Percentiles rank a stretch among this genome's conserved stretches.
Conservation (phyloP, 2,113 vertebrate genomes). For the Odontophorus gujanensis region DNA sequence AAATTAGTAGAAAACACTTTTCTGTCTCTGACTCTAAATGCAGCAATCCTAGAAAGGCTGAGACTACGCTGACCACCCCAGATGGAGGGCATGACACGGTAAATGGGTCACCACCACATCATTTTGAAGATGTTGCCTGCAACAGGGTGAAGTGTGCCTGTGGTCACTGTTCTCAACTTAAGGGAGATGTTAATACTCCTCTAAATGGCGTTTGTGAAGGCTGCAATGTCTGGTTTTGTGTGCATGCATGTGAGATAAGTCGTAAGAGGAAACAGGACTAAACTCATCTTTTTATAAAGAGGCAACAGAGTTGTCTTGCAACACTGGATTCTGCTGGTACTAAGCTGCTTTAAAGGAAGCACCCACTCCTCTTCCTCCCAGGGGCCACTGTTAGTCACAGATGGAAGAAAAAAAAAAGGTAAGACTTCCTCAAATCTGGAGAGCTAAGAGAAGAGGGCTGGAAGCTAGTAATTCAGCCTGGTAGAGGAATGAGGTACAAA, state of each 20-base stretch:
- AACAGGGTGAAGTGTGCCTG: no score
- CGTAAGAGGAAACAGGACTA: neutral
- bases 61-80: fast-evolving
- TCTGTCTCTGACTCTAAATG: neutral
- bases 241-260: neutral
- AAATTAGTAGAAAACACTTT: neutral
- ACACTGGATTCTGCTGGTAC: fast-evolving
- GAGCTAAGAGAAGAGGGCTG: neutral
- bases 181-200: neutral
- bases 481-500: neutral
- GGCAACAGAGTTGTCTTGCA: neutral
- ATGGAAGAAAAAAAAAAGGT: neutral
- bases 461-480: neutral
- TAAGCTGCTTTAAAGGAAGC: neutral
- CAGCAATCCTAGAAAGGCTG: neutral
- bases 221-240: neutral
- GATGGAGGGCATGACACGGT: neutral
- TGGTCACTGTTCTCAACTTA: neutral
- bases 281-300: neutral
- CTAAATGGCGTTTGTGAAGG: neutral
- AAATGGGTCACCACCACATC: fast-evolving
- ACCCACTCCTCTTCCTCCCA: neutral
- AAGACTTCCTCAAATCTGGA: neutral
- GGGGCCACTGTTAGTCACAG: neutral
- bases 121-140: neutral